Base-by-base conservation (phyloP, 2,113 vertebrate genomes). In the Scortum barcoo region DNA sequence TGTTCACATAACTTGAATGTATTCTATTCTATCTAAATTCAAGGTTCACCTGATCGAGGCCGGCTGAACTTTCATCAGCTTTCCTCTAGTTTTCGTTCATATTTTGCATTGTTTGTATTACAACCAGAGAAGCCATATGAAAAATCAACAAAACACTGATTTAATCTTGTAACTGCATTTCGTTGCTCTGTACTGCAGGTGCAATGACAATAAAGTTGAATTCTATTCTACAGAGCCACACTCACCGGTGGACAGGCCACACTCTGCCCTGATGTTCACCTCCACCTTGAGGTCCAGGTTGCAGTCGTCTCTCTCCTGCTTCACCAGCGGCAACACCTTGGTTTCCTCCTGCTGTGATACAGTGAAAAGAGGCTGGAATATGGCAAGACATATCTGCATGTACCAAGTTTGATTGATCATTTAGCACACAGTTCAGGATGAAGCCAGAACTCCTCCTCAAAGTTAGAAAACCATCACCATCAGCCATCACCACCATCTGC, bases 261-360 rank as follows among this genome's bases (percentile, higher is more conserved):
- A 89, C 69, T 91, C 90, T 0, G 93, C 85, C 38, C 80, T 80
- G 68, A 94, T 93, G 80, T 93, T 94, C 11, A 93, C 81, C 78
- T 94, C 92, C 70, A 94, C 92, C 76, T 94, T 94, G 1, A 94
- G 85, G 74, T 94, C 91, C 81, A 93, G 71, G 77, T 92, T 92
- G 72, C 92, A 94, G 80, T 91, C 85, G 0, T 88, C 80, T 65
- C 57, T 50, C 73, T 93, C 93, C 81, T 92, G 87, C 78, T 94
- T 94, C 12, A 93, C 90, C 46, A 88, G 36, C 0, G 81, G 76
- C 48, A 89, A 26, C 42, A 70, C 19, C 10, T 51, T 61, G 5
- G n/a, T 20, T 3, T 86, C 86, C 19, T 86, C 85, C 83, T 91
- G 67, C 54, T 72, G 80, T 16, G 26, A 86, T 1, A 77, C 28